Conservation (phyloP, 2,888 invertebrate genomes). For the Dolomedes plantarius region DNA sequence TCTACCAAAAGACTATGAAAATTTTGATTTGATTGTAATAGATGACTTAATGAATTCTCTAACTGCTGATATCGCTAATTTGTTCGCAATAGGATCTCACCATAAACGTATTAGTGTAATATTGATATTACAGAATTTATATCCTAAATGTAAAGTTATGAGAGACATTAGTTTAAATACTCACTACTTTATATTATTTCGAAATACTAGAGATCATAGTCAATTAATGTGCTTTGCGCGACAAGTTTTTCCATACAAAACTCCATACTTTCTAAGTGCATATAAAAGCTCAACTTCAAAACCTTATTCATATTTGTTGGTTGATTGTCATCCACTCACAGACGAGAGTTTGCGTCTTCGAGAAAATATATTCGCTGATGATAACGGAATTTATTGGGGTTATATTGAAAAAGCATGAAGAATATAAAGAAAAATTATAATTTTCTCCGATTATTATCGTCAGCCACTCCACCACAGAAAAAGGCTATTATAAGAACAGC, state of each 20-base stretch:
- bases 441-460: background rate
- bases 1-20: constrained; percentile 17
- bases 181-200: constrained; percentile 44
- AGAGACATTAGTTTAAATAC: constrained; percentile 37
- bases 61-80: constrained; percentile 13
- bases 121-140: constrained; percentile 40
- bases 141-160: constrained; percentile 33
- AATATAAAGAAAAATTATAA: background rate
- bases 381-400: background rate
- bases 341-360: constrained; percentile 60
- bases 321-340: constrained; percentile 71
- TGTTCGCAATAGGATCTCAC: constrained; percentile 31
- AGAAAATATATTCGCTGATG: background rate
- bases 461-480: background rate
- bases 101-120: constrained; percentile 34
- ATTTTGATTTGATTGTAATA: background rate
- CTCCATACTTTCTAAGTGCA: constrained; percentile 42
- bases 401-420: background rate
- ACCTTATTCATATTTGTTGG: constrained; percentile 70
- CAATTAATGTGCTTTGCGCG: constrained; percentile 34
- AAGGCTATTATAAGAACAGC: background rate
- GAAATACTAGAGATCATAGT: too few species aligned
- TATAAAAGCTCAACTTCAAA: constrained; percentile 57
- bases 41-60: constrained; percentile 36
- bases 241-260: constrained; percentile 29